Evolutionary conservation across 1,140 invertebrate genomes (phyloP), one percentile per base, ranked within the genome.

Genomic region (Oscheius sp.): DNA sequence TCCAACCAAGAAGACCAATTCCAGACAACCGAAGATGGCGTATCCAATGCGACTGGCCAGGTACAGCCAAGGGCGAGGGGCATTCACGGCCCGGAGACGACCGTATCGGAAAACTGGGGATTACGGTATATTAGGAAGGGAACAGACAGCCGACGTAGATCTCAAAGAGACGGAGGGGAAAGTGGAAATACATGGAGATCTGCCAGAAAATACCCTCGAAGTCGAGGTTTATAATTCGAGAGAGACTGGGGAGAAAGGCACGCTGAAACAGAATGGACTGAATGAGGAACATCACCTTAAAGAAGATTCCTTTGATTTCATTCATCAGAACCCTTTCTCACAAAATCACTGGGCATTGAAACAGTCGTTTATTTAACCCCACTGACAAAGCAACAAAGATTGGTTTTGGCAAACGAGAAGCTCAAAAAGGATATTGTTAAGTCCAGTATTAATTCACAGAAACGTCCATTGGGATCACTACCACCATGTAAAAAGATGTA

Each of bases 121-220:
- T 26, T 32, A 63, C 31, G 31, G 34, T 67, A 4, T 20, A 28
- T 64, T 29, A 18, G 1, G 26, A 1, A 1, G 23, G 36, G 35
- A 32, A 65, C 74, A 45, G 26, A 75, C 74, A 75, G 7, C 74
- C 74, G 46, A 75, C 62, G 7, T 62, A 64, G 23, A 75, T 15
- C 38, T 75, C 74, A 55, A 75, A 38, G 3, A 75, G 23, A 15
- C 74, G 29, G n/a, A 75, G 49, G 15, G 74, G 74, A 29, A 73
- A 46, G 31, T 75, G 74, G 29, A 75, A 75, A 20, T 74, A 64
- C 10, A 71, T 73, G 42, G 52, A 75, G 18, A 75, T 46, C 35
- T 75, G 68, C 74, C 74, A 75, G 49, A 75, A 58, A 26, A 68
- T 74, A 23, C 74, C 63, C 46, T 75, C 74, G 1, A 75, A 34